These are phyloP conservation scores for Pangasius krempfi DNA, from an alignment of 2,797 vertebrate species.

Conservation along the genomic window DNA sequence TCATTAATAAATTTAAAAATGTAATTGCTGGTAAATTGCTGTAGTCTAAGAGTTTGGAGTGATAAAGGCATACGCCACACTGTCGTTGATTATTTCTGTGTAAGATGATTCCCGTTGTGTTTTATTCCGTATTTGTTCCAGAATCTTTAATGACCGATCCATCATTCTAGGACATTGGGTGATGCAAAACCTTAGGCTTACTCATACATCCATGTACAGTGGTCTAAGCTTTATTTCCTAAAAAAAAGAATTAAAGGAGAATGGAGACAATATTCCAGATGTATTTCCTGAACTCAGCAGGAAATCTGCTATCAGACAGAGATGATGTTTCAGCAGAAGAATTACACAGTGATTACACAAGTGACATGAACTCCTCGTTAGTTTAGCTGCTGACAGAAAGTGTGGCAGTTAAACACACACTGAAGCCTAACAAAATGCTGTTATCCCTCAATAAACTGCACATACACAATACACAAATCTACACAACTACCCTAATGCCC, in stretches of 20 bases:
- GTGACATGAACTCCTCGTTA: slow-evolving; percentile 6
- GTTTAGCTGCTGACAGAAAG: background rate
- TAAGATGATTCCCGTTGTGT: background rate
- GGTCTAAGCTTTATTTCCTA: background rate
- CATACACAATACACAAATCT: background rate
- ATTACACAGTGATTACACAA: background rate
- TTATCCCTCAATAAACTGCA: background rate
- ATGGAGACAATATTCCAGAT: background rate
- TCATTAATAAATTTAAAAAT: no score
- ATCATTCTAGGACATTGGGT: background rate
- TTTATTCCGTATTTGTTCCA: background rate
- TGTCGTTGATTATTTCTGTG: background rate
- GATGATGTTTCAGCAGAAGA: background rate
- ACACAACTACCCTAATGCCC: background rate
- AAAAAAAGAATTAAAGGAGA: background rate
- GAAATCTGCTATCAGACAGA: slow-evolving; percentile 1
- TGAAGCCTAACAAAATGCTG: background rate
- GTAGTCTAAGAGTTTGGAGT: background rate
- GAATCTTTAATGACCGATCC: background rate
- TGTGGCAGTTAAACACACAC: background rate
- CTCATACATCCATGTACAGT: background rate
- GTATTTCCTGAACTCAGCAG: background rate
- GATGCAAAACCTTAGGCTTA: background rate
- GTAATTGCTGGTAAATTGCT: background rate
- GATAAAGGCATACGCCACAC: background rate